Percentiles rank a stretch among this genome's conserved stretches.
phyloP scores from a whole-genome alignment of 2,797 vertebrate species.

The Benthosema pterotum region DNA sequence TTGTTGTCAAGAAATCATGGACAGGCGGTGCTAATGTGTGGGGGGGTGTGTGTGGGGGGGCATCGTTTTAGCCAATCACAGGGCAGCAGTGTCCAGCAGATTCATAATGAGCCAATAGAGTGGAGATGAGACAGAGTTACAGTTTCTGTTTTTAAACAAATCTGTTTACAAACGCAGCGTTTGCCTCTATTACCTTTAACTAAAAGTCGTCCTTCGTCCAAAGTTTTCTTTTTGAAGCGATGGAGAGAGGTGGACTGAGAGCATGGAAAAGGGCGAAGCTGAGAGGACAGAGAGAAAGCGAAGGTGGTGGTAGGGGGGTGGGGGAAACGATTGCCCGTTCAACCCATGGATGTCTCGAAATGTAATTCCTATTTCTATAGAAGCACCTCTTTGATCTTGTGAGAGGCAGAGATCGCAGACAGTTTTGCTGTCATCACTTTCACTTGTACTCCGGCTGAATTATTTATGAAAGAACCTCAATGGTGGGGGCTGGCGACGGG shows the following conservation, averaged over 20 bases:
- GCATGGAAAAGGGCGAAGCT: not conserved
- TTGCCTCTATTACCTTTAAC: too few species aligned
- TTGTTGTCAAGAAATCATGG: too few species aligned
- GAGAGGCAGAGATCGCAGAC: constrained; percentile 81
- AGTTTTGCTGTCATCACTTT: constrained; percentile 87
- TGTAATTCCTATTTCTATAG: constrained; percentile 83
- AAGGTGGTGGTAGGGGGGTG: constrained; percentile 31
- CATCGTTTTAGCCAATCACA: too few species aligned
- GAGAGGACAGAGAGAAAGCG: constrained; percentile 15
- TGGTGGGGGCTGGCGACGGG: constrained; percentile 77
- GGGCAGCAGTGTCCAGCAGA: too few species aligned
- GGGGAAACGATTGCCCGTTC: constrained; percentile 64
- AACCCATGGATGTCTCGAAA: constrained; percentile 75
- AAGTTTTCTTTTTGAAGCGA: constrained; percentile 70
- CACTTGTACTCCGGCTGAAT: constrained; percentile 83
- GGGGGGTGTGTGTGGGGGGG: too few species aligned
- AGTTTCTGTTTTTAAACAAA: too few species aligned
- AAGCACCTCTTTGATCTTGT: constrained; percentile 83
- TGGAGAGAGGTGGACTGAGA: constrained; percentile 32
- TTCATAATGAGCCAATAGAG: too few species aligned
- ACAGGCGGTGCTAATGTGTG: too few species aligned
- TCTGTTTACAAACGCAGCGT: too few species aligned
- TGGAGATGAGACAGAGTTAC: too few species aligned
- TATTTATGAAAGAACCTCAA: constrained; percentile 87
- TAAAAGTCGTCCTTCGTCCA: constrained; percentile 73